Conservation (phyloP, 2,797 vertebrate species). For the Vespertilio murinus region DNA sequence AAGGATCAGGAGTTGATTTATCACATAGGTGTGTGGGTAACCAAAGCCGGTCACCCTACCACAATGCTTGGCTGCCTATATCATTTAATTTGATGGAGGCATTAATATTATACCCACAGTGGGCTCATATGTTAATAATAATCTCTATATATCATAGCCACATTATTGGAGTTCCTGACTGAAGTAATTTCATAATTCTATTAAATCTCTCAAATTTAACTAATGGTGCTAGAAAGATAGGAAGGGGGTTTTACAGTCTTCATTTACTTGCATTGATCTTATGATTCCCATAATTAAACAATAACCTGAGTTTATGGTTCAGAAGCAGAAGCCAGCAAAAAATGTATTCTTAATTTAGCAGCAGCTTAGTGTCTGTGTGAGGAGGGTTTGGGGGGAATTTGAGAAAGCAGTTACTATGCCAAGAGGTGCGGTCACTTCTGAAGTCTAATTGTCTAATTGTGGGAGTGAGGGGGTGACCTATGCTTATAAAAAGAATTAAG, state of each 20-base stretch:
- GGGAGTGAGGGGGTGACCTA: background rate
- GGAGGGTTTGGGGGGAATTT: background rate
- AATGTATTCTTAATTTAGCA: background rate
- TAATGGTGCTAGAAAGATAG: background rate
- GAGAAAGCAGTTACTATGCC: background rate
- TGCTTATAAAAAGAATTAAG: constrained; percentile 1
- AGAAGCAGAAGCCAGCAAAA: constrained; percentile 35
- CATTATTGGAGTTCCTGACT: constrained; percentile 22
- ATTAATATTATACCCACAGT: background rate
- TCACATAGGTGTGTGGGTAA: background rate
- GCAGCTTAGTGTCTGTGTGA: background rate
- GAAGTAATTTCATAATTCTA: constrained; percentile 15
- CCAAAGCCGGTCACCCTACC: background rate
- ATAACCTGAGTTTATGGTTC: constrained; percentile 25
- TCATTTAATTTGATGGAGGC: constrained; percentile 22
- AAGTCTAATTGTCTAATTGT: background rate
- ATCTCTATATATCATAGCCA: background rate
- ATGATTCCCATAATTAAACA: constrained; percentile 45
- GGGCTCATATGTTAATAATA: constrained; percentile 3
- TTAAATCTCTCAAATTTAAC: constrained; percentile 38
- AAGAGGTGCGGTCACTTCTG: background rate
- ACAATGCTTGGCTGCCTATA: background rate
- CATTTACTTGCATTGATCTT: constrained; percentile 12
- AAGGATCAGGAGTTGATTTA: constrained; percentile 24
- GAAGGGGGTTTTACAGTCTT: background rate